phyloP scores from a whole-genome alignment of 1,140 invertebrate species.

The Drosophila micromelanica region DNA sequence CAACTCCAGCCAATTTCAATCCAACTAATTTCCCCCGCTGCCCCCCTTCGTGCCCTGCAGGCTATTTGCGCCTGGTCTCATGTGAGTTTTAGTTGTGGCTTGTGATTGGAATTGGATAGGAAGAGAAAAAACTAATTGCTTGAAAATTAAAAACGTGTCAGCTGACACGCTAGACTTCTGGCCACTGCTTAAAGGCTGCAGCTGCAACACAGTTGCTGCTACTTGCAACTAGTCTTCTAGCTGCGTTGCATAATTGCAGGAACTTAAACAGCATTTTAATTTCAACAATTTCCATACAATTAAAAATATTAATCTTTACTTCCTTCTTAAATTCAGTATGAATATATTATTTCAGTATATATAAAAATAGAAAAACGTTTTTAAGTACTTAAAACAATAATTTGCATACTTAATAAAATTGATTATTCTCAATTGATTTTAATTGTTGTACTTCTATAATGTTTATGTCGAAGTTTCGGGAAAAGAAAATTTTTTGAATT shows the following conservation, averaged over 20 bases:
- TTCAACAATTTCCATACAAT: slow-evolving; percentile 6
- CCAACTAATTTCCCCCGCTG: no score
- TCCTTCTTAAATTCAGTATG: no score
- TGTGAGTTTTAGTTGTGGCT: slow-evolving; percentile 44
- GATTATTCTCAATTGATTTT: no score
- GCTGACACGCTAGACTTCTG: slow-evolving; percentile 38
- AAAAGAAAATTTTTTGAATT: no score
- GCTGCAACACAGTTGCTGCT: slow-evolving; percentile 9
- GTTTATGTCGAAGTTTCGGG: no score
- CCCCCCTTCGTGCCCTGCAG: neutral
- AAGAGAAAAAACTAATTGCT: slow-evolving; percentile 64
- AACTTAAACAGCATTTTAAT: slow-evolving; percentile 1
- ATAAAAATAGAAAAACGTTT: no score
- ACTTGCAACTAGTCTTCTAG: neutral
- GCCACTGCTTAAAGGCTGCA: slow-evolving; percentile 6
- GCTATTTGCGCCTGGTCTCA: slow-evolving; percentile 6
- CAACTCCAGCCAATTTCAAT: neutral
- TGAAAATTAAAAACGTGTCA: slow-evolving; percentile 68
- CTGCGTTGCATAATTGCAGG: neutral
- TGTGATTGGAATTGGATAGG: slow-evolving; percentile 30
- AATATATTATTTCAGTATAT: no score
- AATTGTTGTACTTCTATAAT: no score
- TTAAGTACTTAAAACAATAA: no score
- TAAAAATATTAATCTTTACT: neutral
- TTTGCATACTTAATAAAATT: no score